Base-by-base conservation (phyloP, 2,113 vertebrate genomes). In the Mola mola region DNA sequence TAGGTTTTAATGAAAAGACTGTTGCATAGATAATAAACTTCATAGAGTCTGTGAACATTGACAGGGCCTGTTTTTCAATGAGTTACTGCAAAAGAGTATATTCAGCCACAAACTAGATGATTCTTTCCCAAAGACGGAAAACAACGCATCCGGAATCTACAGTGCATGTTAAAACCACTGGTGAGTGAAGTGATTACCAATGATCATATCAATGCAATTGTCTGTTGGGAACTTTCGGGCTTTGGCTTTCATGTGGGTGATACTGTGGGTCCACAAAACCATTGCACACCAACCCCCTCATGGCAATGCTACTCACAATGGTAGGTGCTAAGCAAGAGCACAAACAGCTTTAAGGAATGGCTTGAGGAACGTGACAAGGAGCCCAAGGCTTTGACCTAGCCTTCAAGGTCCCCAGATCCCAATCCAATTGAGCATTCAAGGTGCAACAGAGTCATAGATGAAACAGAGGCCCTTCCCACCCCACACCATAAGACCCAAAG, bases 1-100 rank as follows among this genome's bases (percentile, higher is more conserved):
- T 82, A 65, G 8, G 26, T 57, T 65, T 79, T 72, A 74, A 76
- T 77, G 26, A 49, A n/a, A n/a, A n/a, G n/a, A n/a, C n/a, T n/a
- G n/a, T n/a, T n/a, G n/a, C n/a, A n/a, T n/a, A n/a, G n/a, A n/a
- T n/a, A 67, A 46, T 68, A 67, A 62, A 81, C 34, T 42, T 57
- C 43, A 60, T 20, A 8, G 28, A 61, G 36, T 66, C 62, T 70
- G 37, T 60, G 60, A 72, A 78, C 61, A 58, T 48, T 43, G 17
- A 62, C 62, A 50, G 15, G 4, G 29, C 20, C 47, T 12, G 26
- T 57, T 59, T 65, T 21, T 46, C 49, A 33, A 40, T 21, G 4
- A 34, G 22, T n/a, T n/a, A n/a, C n/a, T 59, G 61, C 50, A 55
- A 75, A 19, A 56, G 63, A 76, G 48, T 37, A 21, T 2, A 4